Evolutionary conservation across 2,888 invertebrate genomes (phyloP).

Genomic region (Drosophila neutralis): DNA sequence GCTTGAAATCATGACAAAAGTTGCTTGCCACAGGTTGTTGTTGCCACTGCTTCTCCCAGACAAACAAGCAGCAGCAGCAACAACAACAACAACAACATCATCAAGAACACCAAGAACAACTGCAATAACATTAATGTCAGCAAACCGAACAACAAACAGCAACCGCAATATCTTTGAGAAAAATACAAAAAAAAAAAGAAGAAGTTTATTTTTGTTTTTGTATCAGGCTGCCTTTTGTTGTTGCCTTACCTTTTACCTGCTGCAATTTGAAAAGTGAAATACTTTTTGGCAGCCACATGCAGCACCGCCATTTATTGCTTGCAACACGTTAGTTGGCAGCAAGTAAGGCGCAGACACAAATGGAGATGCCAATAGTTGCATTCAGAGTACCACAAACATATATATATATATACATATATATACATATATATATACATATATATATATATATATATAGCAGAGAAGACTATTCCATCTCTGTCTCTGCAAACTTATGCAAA

Average conservation of each 20-base stretch:
- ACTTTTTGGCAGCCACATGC: slow-evolving; percentile 7
- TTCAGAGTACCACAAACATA: neutral
- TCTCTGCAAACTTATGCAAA: neutral
- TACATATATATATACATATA: neutral
- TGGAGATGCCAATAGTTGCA: slow-evolving; percentile 3
- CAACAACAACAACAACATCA: neutral
- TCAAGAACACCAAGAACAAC: slow-evolving; percentile 10
- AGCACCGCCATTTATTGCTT: slow-evolving; percentile 24
- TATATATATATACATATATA: neutral
- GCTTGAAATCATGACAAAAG: slow-evolving; percentile 57
- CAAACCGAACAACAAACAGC: slow-evolving; percentile 16
- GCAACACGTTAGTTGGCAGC: slow-evolving; percentile 28
- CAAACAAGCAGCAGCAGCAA: slow-evolving; percentile 10
- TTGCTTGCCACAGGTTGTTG: slow-evolving; percentile 56
- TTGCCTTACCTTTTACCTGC: slow-evolving; percentile 27
- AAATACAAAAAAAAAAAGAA: slow-evolving; percentile 14
- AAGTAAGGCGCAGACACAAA: slow-evolving; percentile 15
- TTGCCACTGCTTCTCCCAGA: slow-evolving; percentile 23
- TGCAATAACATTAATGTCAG: slow-evolving; percentile 51
- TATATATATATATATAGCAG: neutral
- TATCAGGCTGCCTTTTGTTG: slow-evolving; percentile 1
- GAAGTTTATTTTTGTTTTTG: slow-evolving; percentile 11
- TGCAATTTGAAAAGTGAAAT: slow-evolving; percentile 27
- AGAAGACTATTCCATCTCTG: too few species aligned
- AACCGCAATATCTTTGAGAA: slow-evolving; percentile 49